phyloP scores from a whole-genome alignment of 2,888 invertebrate species.

The Himalopsyche anomala region DNA sequence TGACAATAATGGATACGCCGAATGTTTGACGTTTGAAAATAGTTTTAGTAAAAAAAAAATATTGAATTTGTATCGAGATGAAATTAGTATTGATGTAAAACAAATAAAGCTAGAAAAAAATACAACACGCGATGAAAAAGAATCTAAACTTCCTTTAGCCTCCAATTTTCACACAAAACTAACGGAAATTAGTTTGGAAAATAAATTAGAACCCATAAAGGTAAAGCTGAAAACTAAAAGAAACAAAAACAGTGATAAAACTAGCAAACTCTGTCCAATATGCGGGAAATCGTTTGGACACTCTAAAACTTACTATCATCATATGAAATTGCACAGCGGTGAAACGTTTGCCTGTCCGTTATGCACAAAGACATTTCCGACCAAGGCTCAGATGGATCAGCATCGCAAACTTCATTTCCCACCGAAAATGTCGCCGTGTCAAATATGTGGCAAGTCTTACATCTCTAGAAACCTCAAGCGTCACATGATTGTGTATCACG shows the following conservation, averaged over 20 bases:
- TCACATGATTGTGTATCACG: background rate
- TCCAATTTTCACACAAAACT: background rate
- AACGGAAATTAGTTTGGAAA: background rate
- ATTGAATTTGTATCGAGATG: background rate
- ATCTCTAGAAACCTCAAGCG: constrained; percentile 67
- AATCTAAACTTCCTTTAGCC: background rate
- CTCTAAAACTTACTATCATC: background rate
- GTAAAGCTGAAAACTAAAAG: background rate
- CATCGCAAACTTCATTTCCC: constrained; percentile 68
- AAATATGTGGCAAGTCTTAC: constrained; percentile 67
- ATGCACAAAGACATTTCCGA: constrained; percentile 68
- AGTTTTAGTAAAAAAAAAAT: background rate
- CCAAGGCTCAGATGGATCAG: constrained; percentile 68
- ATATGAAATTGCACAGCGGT: constrained; percentile 61
- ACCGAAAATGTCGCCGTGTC: constrained; percentile 66
- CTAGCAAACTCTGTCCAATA: constrained; percentile 41
- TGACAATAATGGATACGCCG: background rate
- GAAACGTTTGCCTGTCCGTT: constrained; percentile 67
- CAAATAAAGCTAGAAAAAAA: background rate
- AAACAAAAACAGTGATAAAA: constrained; percentile 1
- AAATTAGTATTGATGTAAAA: background rate
- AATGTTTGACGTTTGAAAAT: background rate
- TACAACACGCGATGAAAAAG: background rate
- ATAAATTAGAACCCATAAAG: background rate
- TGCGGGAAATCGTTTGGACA: constrained; percentile 31